Base-by-base conservation (phyloP, 2,888 invertebrate genomes). In the Dicycla oo region DNA sequence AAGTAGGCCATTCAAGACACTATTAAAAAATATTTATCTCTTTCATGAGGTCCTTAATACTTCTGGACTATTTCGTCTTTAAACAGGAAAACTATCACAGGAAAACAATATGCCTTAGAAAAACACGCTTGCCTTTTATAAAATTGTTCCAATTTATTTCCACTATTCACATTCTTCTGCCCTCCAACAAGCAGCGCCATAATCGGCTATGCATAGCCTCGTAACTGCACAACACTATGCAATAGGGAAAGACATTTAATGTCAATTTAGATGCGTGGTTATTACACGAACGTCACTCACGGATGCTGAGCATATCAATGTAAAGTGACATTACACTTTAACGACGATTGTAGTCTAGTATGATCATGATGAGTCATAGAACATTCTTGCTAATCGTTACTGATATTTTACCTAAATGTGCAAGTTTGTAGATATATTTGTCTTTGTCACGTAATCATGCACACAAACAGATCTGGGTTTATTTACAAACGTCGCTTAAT, bases 201-300 rank as follows among this genome's bases (percentile, higher is more conserved):
- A 43, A 68, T 78, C 51, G n/a, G 45, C 26, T 68, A 78, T 78
- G 61, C 69, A 70, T 68, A 62, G 47, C 58, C 47, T 43, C 38
- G 43, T 34, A 15, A 75, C 54, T 1, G 40, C 49, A 69, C 75
- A 70, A 30, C 81, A 81, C 81, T 81, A 79, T 34, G 53, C 60
- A 63, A 74, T 71, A 75, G 80, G 69, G 63, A 75, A 78, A 77
- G 73, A 77, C 72, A 74, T 77, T 75, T 80, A 82, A 80, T 78
- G 84, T 73, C 80, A 80, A 87, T 87, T 87, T 86, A 87, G 78
- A 87, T 87, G 87, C 84, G 82, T 56, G 69, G 80, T 78, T 87
- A 84, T 84, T 79, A 79, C 78, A 68, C 64, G 34, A 38, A 76
- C 80, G 86, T 82, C 84, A 82, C 62, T 80, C 81, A 75, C 78